Evolutionary conservation across 1,140 invertebrate species (phyloP), one percentile per base, ranked within the genome.

Genomic region (Drosophila grimshawi): DNA sequence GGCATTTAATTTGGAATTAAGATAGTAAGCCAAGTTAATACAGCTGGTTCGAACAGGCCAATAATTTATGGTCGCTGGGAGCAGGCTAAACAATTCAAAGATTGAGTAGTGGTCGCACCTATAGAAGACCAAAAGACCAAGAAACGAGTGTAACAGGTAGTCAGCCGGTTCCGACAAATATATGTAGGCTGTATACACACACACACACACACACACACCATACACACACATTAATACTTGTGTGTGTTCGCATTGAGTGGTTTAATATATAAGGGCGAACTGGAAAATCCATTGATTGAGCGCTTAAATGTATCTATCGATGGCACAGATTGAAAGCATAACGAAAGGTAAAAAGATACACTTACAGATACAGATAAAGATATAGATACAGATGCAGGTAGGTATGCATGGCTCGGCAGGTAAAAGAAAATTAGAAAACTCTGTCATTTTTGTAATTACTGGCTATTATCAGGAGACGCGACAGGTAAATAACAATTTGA

Each of bases 71-170:
- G 51, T 53, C 62, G 5, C 29, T 32, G 29, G 19, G 7, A 19
- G n/a, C 8, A 1, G 37, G 4, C 29, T 29, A 30, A 49, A 55
- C 43, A 41, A 70, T 39, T 41, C n/a, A 11, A 71, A 69, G 41
- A 46, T 60, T 49, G 63, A 61, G 43, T 49, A 37, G 33, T 27
- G 63, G 8, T 19, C 29, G 56, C 32, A 56, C 37, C 52, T 56
- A 41, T 3, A 10, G 4, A 41, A 10, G 39, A 10, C 10, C 5
- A 19, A 4, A 39, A 43, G 8, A 35, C 10, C 19, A 41, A 33
- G 51, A 59, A 65, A 49, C 69, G 60, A 70, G 82, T 86, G 78
- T 86, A 86, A 88, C 82, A 86, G 83, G 83, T 86, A 86, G 80
- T 64, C 69, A 60, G 48, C 49, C 35, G 37, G 52, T 71, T 46